Evolutionary conservation across 2,113 vertebrate genomes (phyloP), one percentile per base, ranked within the genome.

Genomic region (Rostratula benghalensis): DNA sequence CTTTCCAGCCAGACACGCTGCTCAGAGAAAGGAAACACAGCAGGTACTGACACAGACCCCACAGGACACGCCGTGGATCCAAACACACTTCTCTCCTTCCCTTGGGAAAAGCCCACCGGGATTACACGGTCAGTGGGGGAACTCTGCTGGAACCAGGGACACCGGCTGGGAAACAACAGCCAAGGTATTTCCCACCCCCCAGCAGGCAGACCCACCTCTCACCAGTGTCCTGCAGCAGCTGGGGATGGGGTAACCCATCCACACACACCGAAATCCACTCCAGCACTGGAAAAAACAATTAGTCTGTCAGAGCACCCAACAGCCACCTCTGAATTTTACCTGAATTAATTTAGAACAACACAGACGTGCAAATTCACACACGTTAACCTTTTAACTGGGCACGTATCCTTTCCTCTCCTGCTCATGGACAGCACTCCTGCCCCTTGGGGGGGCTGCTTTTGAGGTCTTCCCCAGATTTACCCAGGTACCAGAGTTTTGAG

Each of bases 11-110:
- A 41, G 45, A 46, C 22, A 2, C n/a, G 15, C 16, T 7, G 45
- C 82, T 65, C 90, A 78, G 96, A 91, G 83, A 71, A 92, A 86
- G 89, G 73, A 84, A 83, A 39, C 59, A 46, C 64, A 64, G 10
- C 15, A 64, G 67, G 75, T 81, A 35, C 95, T 11, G 11, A 22
- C 37, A 63, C 54, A 28, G 96, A 93, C 76, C 76, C 86, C 50
- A 61, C 89, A 95, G 89, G 95, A 90, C 16, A 79, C n/a, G n/a
- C n/a, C n/a, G n/a, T n/a, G n/a, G n/a, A n/a, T n/a, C n/a, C n/a
- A n/a, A n/a, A n/a, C n/a, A n/a, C 24, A 14, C 24, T 17, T n/a
- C 65, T 45, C 67, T 21, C 28, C 69, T 51, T 27, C 50, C 50
- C 50, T 51, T 51, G 7, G 50, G 50, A 51, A 27, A 51, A 51